A percentile compares a stretch with the other conserved stretches of the same genome.
Conservation (phyloP, 2,113 vertebrate genomes). For the Mustela nigripes region DNA sequence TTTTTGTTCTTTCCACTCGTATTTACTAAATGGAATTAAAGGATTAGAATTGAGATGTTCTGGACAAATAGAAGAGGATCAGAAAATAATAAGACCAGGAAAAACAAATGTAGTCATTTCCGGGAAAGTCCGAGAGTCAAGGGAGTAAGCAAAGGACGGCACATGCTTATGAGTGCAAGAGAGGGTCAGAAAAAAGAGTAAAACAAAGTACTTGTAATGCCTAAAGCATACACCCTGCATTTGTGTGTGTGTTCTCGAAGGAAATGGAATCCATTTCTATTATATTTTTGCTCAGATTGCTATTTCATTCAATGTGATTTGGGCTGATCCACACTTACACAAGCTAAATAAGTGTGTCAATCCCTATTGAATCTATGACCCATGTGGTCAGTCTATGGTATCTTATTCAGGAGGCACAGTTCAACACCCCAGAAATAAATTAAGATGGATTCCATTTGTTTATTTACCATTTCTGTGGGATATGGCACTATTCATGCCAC, state of each 20-base stretch:
- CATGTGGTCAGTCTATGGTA: background rate
- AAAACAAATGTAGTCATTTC: conserved; percentile 64
- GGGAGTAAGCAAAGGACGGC: background rate
- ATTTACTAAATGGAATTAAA: conserved; percentile 75
- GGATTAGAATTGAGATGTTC: conserved; percentile 55
- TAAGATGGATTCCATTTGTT: background rate
- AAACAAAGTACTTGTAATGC: background rate
- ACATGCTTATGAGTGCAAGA: background rate
- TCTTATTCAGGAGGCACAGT: background rate
- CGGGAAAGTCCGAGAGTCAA: background rate
- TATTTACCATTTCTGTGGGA: background rate
- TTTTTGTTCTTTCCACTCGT: conserved; percentile 58
- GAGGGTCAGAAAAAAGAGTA: background rate
- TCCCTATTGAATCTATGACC: background rate
- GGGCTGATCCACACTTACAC: background rate
- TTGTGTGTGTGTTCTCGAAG: background rate
- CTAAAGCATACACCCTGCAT: background rate
- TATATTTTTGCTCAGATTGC: background rate
- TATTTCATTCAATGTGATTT: background rate
- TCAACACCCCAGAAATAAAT: background rate
- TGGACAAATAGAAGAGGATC: conserved; percentile 56
- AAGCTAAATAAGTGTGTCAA: background rate
- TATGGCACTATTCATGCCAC: background rate
- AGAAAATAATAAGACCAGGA: conserved; percentile 52
- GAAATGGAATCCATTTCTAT: conserved; percentile 4